Base-by-base conservation (phyloP, 2,797 vertebrate genomes). In the Cebuella pygmaea region DNA sequence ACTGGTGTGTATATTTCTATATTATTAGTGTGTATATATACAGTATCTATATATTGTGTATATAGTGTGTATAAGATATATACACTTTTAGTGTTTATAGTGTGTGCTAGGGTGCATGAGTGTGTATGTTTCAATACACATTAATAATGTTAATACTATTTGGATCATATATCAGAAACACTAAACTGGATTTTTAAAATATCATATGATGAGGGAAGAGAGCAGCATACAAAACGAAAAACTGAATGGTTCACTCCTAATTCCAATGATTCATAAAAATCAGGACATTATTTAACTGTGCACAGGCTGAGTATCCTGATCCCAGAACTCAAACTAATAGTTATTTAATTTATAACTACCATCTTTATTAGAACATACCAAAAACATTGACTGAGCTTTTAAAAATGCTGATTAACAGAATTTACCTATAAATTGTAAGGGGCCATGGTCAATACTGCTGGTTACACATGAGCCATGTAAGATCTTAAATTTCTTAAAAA, bases 221-320 rank as follows among this genome's bases (percentile, higher is more conserved):
- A 88, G 33, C 50, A 88, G 22, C 5, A 83, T 39, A 95, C 15
- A 79, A 96, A 92, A 82, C n/a, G 41, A 85, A 93, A 91, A 85
- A 85, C 46, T 39, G 1, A 76, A 70, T 85, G 33, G 11, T 50
- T 83, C 14, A 79, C 2, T 78, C 44, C 6, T 67, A 93, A 79
- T 80, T 33, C 9, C 80, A 90, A 74, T 46, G 36, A 67, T 72
- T 17, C 61, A 59, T 81, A 55, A 90, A 96, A 93, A 87, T 75
- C 55, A 57, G 22, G 17, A 95, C 85, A 81, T 70, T 81, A 90
- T 55, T 52, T 0, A 8, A 59, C 82, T 57, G 41, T 81, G 48
- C n/a, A 74, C 6, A 89, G 8, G 9, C 15, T 88, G 30, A 14
- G 15, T 84, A 89, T 55, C 83, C 55, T 70, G 19, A 90, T 46